Conservation (phyloP, 1,140 invertebrate genomes). For the Orchesella cincta region DNA sequence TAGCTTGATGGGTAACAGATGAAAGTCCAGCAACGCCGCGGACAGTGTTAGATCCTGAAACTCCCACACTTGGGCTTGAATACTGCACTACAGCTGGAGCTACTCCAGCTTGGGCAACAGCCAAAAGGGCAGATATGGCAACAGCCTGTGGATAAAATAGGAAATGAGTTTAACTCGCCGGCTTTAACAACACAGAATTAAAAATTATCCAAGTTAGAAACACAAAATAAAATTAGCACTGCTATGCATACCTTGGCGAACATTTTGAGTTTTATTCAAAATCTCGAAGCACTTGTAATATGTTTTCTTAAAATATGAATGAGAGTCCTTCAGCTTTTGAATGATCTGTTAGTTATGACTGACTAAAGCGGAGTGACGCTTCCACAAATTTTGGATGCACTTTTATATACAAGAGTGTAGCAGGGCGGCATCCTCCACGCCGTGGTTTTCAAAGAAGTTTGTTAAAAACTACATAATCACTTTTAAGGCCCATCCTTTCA, state of each 20-base stretch:
- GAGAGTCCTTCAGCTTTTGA: background rate
- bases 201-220: too few relatives aligned
- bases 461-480: constrained; percentile 6
- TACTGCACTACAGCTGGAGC: background rate
- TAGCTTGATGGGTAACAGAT: constrained; percentile 31
- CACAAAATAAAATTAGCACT: background rate
- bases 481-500: constrained; percentile 15
- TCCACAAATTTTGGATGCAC: background rate
- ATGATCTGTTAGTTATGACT: background rate
- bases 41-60: constrained; percentile 16
- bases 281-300: background rate
- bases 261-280: constrained; percentile 14
- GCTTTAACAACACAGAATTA: too few relatives aligned
- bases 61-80: constrained; percentile 21
- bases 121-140: constrained; percentile 5
- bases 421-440: constrained; percentile 3
- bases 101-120: background rate
- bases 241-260: constrained; percentile 21
- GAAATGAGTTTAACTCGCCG: too few relatives aligned
- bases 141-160: constrained; percentile 1
- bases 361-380: constrained; percentile 3
- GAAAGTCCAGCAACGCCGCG: constrained; percentile 30
- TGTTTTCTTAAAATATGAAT: background rate
- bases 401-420: constrained; percentile 9
- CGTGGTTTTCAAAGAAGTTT: constrained; percentile 9